These are phyloP conservation scores for Ephydatia muelleri DNA, from an alignment of 37 sponge, comb jelly and placozoan species.

Conservation along the genomic window DNA sequence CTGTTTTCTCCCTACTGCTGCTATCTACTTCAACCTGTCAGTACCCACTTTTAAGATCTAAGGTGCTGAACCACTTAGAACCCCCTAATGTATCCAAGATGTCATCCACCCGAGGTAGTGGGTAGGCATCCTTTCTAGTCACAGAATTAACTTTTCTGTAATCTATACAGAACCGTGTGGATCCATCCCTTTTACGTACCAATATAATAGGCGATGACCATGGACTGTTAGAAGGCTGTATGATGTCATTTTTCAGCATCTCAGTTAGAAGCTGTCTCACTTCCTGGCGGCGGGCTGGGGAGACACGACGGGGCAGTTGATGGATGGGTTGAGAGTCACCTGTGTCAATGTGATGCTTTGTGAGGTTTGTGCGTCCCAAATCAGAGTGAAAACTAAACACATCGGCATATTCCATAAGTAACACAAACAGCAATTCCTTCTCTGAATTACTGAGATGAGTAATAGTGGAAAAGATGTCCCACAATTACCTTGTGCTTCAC, in stretches of 20 bases:
- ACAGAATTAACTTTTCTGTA: constrained; percentile 52
- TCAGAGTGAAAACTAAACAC: too few species aligned
- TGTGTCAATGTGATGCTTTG: constrained; percentile 36
- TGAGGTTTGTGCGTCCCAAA: too few species aligned
- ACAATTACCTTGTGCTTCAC: too few species aligned
- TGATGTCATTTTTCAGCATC: constrained; percentile 33
- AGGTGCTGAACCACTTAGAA: constrained; percentile 33
- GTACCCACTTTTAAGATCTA: constrained; percentile 45
- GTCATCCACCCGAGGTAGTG: constrained; percentile 45
- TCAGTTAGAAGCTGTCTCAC: constrained; percentile 35
- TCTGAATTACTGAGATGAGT: too few species aligned
- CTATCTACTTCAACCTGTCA: constrained; percentile 32
- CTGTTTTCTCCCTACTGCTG: constrained; percentile 1
- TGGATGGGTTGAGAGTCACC: constrained; percentile 36
- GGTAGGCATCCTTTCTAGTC: constrained; percentile 48
- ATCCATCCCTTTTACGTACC: constrained; percentile 48
- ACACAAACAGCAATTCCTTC: too few species aligned
- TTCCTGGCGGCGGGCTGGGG: constrained; percentile 15
- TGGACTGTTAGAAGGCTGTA: constrained; percentile 24
- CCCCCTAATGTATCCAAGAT: constrained; percentile 34
- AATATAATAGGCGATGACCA: constrained; percentile 39
- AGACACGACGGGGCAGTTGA: constrained; percentile 25
- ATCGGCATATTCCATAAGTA: too few species aligned
- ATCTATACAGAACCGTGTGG: constrained; percentile 44
- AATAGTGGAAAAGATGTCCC: too few species aligned